Conservation (phyloP, 2,797 vertebrate species). For the Sebastes cheni region DNA sequence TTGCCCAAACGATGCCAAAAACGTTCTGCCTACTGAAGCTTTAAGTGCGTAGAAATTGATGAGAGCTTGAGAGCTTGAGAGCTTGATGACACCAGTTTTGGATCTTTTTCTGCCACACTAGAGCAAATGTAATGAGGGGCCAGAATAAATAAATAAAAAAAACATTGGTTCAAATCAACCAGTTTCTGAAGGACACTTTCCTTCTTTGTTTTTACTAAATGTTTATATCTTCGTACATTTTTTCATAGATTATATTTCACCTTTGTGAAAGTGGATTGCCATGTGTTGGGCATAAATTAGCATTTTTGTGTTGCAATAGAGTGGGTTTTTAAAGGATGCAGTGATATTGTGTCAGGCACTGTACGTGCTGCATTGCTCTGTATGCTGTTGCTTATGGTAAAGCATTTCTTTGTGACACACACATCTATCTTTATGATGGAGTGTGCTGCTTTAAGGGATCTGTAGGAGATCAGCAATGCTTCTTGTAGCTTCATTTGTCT, state of each 20-base stretch:
- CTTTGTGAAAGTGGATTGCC: neutral
- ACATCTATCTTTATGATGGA: slow-evolving; percentile 52
- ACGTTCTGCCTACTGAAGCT: too few species aligned
- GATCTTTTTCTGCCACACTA: neutral
- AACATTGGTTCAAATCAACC: neutral
- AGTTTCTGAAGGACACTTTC: neutral
- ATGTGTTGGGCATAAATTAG: neutral
- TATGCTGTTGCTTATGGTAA: slow-evolving; percentile 4
- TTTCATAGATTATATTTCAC: neutral
- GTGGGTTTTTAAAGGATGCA: neutral
- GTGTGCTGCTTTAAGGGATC: slow-evolving; percentile 35
- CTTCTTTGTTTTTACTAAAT: neutral
- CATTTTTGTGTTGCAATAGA: neutral
- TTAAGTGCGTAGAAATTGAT: neutral
- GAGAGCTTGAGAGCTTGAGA: neutral
- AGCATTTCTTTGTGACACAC: slow-evolving; percentile 51
- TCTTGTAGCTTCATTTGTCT: slow-evolving; percentile 23
- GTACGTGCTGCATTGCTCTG: neutral
- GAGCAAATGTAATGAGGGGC: neutral
- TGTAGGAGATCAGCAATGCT: slow-evolving; percentile 9
- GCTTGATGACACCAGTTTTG: neutral
- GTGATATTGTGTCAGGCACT: slow-evolving; percentile 13
- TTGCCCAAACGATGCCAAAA: too few species aligned
- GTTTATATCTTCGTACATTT: neutral
- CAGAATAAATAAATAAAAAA: neutral